Evolutionary conservation across 2,888 invertebrate species (phyloP).

Genomic region (Aquatica leii): DNA sequence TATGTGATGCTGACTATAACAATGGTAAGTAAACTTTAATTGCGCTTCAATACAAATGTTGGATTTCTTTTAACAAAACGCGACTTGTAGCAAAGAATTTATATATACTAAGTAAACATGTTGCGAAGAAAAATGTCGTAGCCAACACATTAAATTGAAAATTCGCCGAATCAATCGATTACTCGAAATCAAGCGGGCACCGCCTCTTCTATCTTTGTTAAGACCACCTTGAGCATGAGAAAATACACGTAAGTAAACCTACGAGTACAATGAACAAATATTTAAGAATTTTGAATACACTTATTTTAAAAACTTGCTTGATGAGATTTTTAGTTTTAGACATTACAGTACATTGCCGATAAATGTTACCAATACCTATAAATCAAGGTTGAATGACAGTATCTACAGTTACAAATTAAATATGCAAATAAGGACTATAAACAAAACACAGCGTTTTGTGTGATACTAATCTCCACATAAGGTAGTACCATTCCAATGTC

Average conservation of each 20-base stretch:
- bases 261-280: conserved; percentile 39
- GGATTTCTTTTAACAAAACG: too few species aligned
- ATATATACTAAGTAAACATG: conserved; percentile 44
- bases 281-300: conserved; percentile 33
- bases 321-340: conserved; percentile 18
- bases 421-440: conserved; percentile 18
- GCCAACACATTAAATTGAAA: conserved; percentile 50
- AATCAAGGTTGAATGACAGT: conserved; percentile 13
- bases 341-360: conserved; percentile 9
- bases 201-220: conserved; percentile 46
- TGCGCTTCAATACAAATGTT: too few species aligned
- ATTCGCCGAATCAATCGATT: conserved; percentile 53
- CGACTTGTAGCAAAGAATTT: too few species aligned
- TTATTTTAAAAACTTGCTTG: conserved; percentile 31
- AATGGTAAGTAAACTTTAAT: too few species aligned
- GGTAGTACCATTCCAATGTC: conserved; percentile 4
- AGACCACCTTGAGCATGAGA: conserved; percentile 49
- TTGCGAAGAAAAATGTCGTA: conserved; percentile 47
- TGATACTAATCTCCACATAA: conserved; percentile 19
- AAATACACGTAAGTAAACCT: conserved; percentile 39
- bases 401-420: conserved; percentile 23
- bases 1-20: too few species aligned
- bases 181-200: conserved; percentile 44
- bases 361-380: conserved; percentile 19
- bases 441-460: conserved; percentile 14